Percentiles rank a stretch among this genome's conserved stretches.
phyloP scores from a whole-genome alignment of 1,140 invertebrate genomes.

The Lasioglossum albipes region DNA sequence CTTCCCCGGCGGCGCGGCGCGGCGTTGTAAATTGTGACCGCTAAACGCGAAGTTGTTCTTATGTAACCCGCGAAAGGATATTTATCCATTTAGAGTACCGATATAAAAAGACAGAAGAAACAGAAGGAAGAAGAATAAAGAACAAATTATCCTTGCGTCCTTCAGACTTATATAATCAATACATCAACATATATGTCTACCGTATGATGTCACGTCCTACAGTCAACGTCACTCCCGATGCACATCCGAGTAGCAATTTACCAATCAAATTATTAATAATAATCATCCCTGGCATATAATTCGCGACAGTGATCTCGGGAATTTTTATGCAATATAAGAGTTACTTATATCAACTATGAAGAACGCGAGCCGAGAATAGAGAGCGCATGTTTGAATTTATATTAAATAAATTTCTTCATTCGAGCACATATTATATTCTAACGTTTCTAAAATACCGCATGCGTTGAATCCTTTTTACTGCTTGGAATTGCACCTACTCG shows the following conservation, averaged over 20 bases:
- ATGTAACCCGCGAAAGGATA: conserved; percentile 37
- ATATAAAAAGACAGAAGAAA: no score
- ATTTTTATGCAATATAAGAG: no score
- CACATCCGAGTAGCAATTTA: not conserved
- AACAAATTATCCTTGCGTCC: conserved; percentile 6
- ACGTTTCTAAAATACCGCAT: no score
- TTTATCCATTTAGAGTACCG: not conserved
- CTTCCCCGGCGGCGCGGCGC: conserved; percentile 12
- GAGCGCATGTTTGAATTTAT: no score
- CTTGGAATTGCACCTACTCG: no score
- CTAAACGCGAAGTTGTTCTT: conserved; percentile 28
- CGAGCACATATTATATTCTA: no score
- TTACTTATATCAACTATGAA: no score
- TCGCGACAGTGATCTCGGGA: no score
- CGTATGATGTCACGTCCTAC: not conserved
- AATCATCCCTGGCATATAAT: not conserved
- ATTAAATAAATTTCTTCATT: no score
- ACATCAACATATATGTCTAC: not conserved
- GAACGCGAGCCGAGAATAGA: no score
- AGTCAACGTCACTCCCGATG: not conserved
- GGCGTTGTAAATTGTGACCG: conserved; percentile 41
- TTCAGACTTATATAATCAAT: not conserved
- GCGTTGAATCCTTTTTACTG: no score
- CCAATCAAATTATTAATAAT: not conserved
- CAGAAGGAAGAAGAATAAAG: not conserved